Evolutionary conservation across 2,888 invertebrate genomes (phyloP), one percentile per base, ranked within the genome.

Genomic region (Lasius platythorax): DNA sequence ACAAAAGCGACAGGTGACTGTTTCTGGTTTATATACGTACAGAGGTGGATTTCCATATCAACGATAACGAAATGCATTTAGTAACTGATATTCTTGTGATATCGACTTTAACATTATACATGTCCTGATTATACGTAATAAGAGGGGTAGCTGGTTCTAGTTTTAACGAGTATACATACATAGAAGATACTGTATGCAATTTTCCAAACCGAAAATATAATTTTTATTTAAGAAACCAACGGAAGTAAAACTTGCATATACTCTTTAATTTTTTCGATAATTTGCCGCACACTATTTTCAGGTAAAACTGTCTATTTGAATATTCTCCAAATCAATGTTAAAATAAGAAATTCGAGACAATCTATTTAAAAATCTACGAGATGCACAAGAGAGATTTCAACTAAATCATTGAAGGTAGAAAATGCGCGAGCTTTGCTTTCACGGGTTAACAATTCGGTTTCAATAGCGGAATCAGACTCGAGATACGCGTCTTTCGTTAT

Each of bases 41-140:
- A 61, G 23, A 67, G 6, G 33, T n/a, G 12, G 46, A 81, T 81
- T 81, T 81, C 50, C 72, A 79, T 79, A 70, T 70, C 58, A 46
- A 23, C 43, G 68, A 79, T 78, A 79, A 79, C 46, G 79, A 33
- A 61, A 79, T 43, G 43, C 28, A 79, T 46, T 68, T 58, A 68
- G 56, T 61, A 81, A 81, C 8, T 72, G 46, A 81, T 81, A 72
- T 81, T 72, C 23, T 50, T 23, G 33, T 6, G 28, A 37, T 78
- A 56, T 67, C 46, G 18, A 63, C 18, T 81, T 72, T 72, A 79
- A 28, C 12, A 28, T 46, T 63, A 37, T 46, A 40, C n/a, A 58
- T 12, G 6, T 66, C 3, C 11, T 53, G 33, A 64, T 50, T 75
- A n/a, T 30, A 58, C 9, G 12, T 37, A 46, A 18, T 46, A 33